Evolutionary conservation across 2,888 invertebrate genomes (phyloP), one percentile per base, ranked within the genome.

Genomic region (Harpalus rubripes): DNA sequence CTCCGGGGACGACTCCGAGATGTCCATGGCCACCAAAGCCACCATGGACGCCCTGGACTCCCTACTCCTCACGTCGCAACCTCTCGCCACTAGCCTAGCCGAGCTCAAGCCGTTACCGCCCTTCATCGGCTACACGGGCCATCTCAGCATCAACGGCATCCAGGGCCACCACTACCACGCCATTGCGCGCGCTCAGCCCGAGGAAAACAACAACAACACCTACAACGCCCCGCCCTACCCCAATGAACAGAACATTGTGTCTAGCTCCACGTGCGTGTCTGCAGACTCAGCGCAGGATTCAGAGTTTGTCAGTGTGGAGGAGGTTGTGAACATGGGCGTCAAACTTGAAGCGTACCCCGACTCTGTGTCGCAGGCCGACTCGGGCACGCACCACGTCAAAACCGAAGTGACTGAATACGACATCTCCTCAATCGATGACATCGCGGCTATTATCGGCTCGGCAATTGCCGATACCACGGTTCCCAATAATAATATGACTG

Each of bases 391-490:
- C 5, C 90, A 90, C 65, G 89, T 91, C 82, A 94, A 94, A 88
- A 93, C 92, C 84, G 94, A 94, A 87, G 93, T 94, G 90, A 88
- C 88, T 52, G 90, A 91, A 81, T 94, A 95, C 88, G 96, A 96
- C 88, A 95, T 96, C 89, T 94, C 94, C 84, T 94, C 95, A 8
- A 95, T 96, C 87, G 96, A 96, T 87, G 96, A 97, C 88, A 95
- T 97, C 86, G 97, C 96, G 0, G 96, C 96, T 16, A 96, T 97
- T 84, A 96, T 97, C 86, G 97, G 97, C 0, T 96, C 96, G 1
- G 97, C 97, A 84, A 97, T 97, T 88, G 97, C 96, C 0, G 97
- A 97, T 88, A 96, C 97, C 8, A 97, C 97, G 0, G 96, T 96
- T 56, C 95, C 96, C n/a, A 94, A 93, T 87, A 93, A 93, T 85